Percentiles rank a stretch among this genome's conserved stretches.
Evolutionary conservation across 2,797 vertebrate species (phyloP).

Genomic region (Sebastes oblongus): DNA sequence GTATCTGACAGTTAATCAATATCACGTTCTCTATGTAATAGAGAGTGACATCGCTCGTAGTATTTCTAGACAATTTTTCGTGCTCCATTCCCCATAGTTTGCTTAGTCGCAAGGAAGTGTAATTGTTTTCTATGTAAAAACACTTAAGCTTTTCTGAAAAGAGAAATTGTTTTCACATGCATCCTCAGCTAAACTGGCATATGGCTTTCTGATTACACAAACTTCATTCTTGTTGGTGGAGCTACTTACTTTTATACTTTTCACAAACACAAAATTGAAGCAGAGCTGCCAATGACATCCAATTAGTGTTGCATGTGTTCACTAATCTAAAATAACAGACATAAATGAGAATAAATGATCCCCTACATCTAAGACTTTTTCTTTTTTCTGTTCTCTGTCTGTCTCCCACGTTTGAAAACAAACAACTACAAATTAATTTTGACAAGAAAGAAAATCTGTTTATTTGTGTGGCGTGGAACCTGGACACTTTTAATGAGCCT

Average conservation of each 20-base stretch:
- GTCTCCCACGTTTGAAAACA: too few relatives aligned
- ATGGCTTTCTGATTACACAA: neutral
- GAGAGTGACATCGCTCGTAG: too few relatives aligned
- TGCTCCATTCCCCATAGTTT: too few relatives aligned
- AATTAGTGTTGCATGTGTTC: neutral
- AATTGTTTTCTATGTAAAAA: too few relatives aligned
- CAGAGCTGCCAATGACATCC: neutral
- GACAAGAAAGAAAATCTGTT: neutral
- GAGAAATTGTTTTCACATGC: neutral
- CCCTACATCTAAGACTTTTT: neutral
- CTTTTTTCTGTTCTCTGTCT: neutral
- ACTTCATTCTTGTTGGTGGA: neutral
- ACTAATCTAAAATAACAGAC: neutral
- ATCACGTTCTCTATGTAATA: too few relatives aligned
- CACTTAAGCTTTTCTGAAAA: neutral
- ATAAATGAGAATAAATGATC: neutral
- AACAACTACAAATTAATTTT: neutral
- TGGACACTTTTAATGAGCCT: neutral
- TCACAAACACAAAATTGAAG: neutral
- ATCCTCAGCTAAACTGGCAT: neutral
- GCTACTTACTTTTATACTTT: neutral
- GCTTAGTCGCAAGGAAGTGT: too few relatives aligned
- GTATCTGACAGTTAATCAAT: too few relatives aligned
- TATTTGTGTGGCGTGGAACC: neutral
- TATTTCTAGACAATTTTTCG: too few relatives aligned